Percentiles rank a stretch among this genome's conserved stretches.
Evolutionary conservation across 2,113 vertebrate genomes (phyloP).

Genomic region (Peromyscus maniculatus): DNA sequence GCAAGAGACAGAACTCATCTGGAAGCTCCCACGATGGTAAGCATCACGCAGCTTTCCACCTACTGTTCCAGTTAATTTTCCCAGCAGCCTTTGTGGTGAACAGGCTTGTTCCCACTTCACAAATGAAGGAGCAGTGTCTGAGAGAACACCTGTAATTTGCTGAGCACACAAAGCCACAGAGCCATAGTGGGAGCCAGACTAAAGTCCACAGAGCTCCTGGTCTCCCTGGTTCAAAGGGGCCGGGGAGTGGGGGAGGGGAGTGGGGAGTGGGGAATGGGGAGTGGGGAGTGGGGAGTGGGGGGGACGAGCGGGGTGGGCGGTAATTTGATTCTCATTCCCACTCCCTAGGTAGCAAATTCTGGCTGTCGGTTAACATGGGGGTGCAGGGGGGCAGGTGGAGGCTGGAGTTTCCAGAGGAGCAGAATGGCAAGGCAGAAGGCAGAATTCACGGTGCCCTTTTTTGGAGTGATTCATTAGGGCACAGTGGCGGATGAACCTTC

Average conservation of each 20-base stretch:
- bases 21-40: not conserved
- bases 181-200: not conserved
- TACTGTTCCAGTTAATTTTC: not conserved
- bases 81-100: not conserved
- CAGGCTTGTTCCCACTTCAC: not conserved
- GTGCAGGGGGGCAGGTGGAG: not conserved
- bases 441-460: constrained; percentile 12
- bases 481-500: constrained; percentile 24
- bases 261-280: too few species aligned
- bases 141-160: not conserved
- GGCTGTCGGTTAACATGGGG: not conserved
- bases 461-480: constrained; percentile 68
- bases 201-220: not conserved
- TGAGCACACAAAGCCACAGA: not conserved
- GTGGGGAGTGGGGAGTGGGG: too few species aligned
- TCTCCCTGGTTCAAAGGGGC: not conserved
- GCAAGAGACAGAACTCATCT: not conserved
- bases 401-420: constrained; percentile 51
- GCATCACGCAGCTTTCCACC: not conserved
- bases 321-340: not conserved
- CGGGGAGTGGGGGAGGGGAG: not conserved
- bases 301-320: not conserved
- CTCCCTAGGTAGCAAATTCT: not conserved
- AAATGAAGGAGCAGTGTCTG: not conserved
- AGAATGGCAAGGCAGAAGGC: constrained; percentile 19